phyloP scores from a whole-genome alignment of 2,113 vertebrate species.

The Sialia sialis region DNA sequence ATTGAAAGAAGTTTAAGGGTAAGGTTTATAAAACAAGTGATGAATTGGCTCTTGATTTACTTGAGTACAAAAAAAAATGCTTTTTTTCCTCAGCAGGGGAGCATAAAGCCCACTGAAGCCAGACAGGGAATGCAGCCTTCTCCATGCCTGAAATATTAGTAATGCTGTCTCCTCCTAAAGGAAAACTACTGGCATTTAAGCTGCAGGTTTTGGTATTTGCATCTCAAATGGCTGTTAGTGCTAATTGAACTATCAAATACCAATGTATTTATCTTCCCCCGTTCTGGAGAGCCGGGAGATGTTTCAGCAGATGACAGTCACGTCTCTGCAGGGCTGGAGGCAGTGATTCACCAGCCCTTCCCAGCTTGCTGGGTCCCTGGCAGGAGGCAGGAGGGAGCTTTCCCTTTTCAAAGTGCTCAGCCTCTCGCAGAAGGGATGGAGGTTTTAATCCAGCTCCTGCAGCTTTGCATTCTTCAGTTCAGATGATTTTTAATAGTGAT shows the following conservation, averaged over 20 bases:
- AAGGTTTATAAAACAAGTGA: background rate
- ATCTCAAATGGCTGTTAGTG: background rate
- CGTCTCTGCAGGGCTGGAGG: background rate
- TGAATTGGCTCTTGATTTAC: background rate
- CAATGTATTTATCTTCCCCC: background rate
- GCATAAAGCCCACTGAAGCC: background rate
- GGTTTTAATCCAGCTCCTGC: background rate
- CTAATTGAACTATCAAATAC: background rate
- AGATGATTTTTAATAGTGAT: rapidly evolving
- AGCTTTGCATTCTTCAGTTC: rapidly evolving
- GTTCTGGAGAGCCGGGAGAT: background rate
- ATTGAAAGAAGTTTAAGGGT: background rate
- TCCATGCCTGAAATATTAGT: background rate
- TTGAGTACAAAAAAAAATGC: background rate
- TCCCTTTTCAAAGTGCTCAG: background rate
- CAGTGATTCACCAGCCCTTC: background rate
- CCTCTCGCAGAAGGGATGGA: background rate
- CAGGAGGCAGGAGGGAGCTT: background rate
- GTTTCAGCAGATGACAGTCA: slow-evolving; percentile 4
- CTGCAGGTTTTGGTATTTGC: slow-evolving; percentile 5
- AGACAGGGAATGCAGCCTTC: background rate
- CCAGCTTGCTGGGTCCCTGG: background rate
- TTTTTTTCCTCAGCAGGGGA: background rate
- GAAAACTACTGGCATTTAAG: background rate
- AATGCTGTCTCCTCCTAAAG: background rate